Evolutionary conservation across 2,113 vertebrate species (phyloP).

Genomic region (Apodemus sylvaticus): DNA sequence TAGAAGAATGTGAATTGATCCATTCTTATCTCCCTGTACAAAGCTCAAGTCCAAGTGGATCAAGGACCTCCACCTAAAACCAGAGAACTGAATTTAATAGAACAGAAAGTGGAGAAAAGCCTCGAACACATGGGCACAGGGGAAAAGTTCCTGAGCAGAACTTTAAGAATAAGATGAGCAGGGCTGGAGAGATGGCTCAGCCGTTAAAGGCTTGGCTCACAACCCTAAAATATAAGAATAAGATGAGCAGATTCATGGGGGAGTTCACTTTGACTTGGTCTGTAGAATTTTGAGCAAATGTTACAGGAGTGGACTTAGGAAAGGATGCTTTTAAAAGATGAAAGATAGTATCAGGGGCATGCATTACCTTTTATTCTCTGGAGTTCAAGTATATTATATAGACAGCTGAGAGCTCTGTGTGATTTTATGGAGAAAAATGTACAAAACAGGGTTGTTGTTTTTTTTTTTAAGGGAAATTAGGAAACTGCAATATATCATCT

Average conservation of each 20-base stretch:
- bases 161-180: background rate
- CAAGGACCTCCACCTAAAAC: too few relatives aligned
- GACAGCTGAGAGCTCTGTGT: background rate
- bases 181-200: too few relatives aligned
- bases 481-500: background rate
- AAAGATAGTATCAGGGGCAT: background rate
- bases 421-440: constrained; percentile 18
- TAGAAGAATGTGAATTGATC: too few relatives aligned
- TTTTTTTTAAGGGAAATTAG: constrained; percentile 39
- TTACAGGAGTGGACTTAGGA: background rate
- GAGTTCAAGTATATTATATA: constrained; percentile 3
- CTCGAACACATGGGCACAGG: too few relatives aligned
- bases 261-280: background rate
- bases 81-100: too few relatives aligned
- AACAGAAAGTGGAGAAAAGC: too few relatives aligned
- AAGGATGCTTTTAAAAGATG: constrained; percentile 9
- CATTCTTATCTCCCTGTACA: too few relatives aligned
- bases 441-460: background rate
- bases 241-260: background rate
- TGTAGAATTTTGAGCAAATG: constrained; percentile 23
- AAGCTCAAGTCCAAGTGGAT: too few relatives aligned
- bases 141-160: too few relatives aligned
- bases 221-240: too few relatives aligned
- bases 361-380: constrained; percentile 11
- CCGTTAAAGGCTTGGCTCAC: too few relatives aligned